Percentiles rank a stretch among this genome's conserved stretches.
Conservation (phyloP, 2,797 vertebrate genomes). For the Pipistrellus nathusii region DNA sequence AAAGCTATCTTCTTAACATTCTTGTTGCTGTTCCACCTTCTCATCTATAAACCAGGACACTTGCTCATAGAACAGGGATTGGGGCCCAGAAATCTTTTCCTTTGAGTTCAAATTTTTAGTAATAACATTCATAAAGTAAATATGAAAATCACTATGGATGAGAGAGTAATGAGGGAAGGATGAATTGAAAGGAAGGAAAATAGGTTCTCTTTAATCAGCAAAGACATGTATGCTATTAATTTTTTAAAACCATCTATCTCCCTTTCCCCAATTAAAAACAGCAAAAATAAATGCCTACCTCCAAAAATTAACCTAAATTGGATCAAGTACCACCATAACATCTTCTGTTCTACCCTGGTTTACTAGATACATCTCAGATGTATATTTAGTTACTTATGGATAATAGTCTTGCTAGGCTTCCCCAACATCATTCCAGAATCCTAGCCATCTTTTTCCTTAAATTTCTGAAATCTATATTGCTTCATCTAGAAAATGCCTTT, state of each 20-base stretch:
- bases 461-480: background rate
- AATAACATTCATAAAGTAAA: constrained; percentile 23
- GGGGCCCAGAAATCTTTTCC: background rate
- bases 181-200: constrained; percentile 44
- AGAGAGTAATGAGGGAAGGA: background rate
- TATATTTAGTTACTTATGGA: background rate
- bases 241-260: too few relatives aligned
- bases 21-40: too few relatives aligned
- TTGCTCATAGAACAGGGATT: background rate
- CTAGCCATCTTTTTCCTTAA: background rate
- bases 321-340: background rate
- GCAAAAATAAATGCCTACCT: background rate
- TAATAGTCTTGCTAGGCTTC: background rate
- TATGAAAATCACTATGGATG: constrained; percentile 34
- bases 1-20: background rate
- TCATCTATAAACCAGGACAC: background rate
- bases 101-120: constrained; percentile 9
- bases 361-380: background rate
- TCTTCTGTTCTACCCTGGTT: background rate
- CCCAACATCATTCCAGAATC: background rate
- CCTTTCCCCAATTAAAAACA: background rate
- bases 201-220: background rate
- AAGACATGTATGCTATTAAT: background rate
- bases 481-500: constrained; percentile 8
- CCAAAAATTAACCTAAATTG: constrained; percentile 19